Conservation (phyloP, 1,140 invertebrate species). For the Drosophila leontia region DNA sequence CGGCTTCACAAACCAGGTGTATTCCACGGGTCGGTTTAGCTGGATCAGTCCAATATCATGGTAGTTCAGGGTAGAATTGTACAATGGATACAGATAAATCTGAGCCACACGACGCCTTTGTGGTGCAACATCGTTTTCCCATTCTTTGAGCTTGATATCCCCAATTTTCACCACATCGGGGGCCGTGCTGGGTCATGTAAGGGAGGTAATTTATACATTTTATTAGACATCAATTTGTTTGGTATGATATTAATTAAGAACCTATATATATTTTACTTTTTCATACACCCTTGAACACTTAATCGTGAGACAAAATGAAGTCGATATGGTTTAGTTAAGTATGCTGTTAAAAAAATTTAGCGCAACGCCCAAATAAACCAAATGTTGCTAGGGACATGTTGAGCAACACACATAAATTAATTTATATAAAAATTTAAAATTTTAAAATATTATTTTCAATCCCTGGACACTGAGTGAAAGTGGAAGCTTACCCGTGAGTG, state of each 20-base stretch:
- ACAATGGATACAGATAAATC: slow-evolving; percentile 56
- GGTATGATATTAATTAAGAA: too few species aligned
- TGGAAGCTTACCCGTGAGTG: slow-evolving; percentile 55
- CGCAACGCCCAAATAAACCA: background rate
- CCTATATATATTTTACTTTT: background rate
- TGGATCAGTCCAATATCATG: slow-evolving; percentile 66
- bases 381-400: background rate
- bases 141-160: slow-evolving; percentile 63
- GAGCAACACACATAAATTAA: background rate
- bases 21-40: slow-evolving; percentile 49
- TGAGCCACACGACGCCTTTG: slow-evolving; percentile 48
- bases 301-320: background rate
- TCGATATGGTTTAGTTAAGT: background rate
- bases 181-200: slow-evolving; percentile 21
- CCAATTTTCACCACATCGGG: slow-evolving; percentile 64
- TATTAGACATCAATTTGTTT: background rate
- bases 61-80: slow-evolving; percentile 52
- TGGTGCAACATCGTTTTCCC: slow-evolving; percentile 46
- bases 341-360: background rate
- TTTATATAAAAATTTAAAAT: too few species aligned
- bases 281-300: background rate
- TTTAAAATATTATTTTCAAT: background rate
- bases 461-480: background rate
- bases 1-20: slow-evolving; percentile 63
- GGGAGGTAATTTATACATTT: background rate